phyloP scores from a whole-genome alignment of 2,113 vertebrate species.

The Mugil cephalus region DNA sequence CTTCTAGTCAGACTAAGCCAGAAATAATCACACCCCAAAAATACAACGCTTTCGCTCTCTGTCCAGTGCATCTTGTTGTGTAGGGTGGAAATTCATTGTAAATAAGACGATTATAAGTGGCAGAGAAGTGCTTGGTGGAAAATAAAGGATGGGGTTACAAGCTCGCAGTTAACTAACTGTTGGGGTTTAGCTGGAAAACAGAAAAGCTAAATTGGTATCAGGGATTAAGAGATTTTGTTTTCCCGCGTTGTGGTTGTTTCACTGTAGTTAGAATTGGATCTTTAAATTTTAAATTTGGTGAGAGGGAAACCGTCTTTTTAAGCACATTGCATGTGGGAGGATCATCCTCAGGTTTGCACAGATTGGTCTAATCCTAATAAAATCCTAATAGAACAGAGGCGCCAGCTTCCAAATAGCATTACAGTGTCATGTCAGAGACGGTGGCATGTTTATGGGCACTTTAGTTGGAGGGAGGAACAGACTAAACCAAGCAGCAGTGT shows the following conservation, averaged over 20 bases:
- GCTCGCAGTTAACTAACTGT: conserved; percentile 24
- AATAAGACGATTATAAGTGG: conserved; percentile 30
- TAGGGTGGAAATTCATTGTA: conserved; percentile 19
- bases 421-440: neutral
- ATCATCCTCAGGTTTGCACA: conserved; percentile 28
- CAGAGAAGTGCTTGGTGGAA: conserved; percentile 10
- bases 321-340: conserved; percentile 21
- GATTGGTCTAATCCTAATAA: conserved; percentile 38
- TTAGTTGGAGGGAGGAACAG: neutral
- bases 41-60: conserved; percentile 15
- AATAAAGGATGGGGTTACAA: conserved; percentile 18
- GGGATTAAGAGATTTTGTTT: conserved; percentile 43
- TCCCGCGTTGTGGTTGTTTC: conserved; percentile 4
- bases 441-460: neutral
- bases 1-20: conserved; percentile 22
- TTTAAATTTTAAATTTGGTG: conserved; percentile 29
- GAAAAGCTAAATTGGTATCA: conserved; percentile 12
- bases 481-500: conserved; percentile 14
- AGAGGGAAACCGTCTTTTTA: conserved; percentile 14
- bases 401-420: conserved; percentile 25
- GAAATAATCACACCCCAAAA: conserved; percentile 38
- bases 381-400: conserved; percentile 5
- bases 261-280: conserved; percentile 13
- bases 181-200: neutral
- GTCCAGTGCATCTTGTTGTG: conserved; percentile 33